phyloP scores from a whole-genome alignment of 2,888 invertebrate genomes.

The Chesias legatella region DNA sequence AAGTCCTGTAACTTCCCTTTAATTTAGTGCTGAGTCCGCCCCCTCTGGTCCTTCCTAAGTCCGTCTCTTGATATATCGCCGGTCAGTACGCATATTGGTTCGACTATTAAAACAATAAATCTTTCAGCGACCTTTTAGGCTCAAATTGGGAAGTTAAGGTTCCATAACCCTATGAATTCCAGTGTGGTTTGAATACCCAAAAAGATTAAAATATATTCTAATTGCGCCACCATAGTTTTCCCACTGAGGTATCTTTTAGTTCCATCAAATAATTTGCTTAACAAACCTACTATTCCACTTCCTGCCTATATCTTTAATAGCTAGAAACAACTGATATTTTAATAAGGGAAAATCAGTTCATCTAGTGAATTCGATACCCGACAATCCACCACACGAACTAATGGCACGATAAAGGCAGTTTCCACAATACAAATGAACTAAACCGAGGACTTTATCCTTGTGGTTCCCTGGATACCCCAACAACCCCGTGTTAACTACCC shows the following conservation, averaged over 20 bases:
- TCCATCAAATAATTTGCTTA: too few relatives aligned
- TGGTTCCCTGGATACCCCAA: slow-evolving; percentile 20
- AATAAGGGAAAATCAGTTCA: too few relatives aligned
- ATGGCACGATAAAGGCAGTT: slow-evolving; percentile 6
- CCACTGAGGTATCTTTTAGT: too few relatives aligned
- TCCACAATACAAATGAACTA: slow-evolving; percentile 17
- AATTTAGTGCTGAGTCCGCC: slow-evolving; percentile 30
- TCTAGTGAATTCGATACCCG: not conserved
- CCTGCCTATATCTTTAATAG: too few relatives aligned
- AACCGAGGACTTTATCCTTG: slow-evolving; percentile 24
- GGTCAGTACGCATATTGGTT: slow-evolving; percentile 48
- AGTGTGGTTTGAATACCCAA: too few relatives aligned
- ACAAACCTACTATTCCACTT: too few relatives aligned
- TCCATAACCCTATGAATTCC: not conserved
- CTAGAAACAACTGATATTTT: too few relatives aligned
- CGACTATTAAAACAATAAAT: slow-evolving; percentile 73
- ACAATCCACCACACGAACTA: slow-evolving; percentile 2
- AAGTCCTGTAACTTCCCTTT: slow-evolving; percentile 22
- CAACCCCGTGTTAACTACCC: slow-evolving; percentile 22
- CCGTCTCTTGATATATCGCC: slow-evolving; percentile 52
- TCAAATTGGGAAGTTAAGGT: slow-evolving; percentile 15
- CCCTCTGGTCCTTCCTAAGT: too few relatives aligned
- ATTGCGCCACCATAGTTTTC: too few relatives aligned
- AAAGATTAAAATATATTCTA: too few relatives aligned
- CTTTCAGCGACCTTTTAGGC: slow-evolving; percentile 33